Conservation (phyloP, 2,888 invertebrate genomes). For the Resseliella maxima region DNA sequence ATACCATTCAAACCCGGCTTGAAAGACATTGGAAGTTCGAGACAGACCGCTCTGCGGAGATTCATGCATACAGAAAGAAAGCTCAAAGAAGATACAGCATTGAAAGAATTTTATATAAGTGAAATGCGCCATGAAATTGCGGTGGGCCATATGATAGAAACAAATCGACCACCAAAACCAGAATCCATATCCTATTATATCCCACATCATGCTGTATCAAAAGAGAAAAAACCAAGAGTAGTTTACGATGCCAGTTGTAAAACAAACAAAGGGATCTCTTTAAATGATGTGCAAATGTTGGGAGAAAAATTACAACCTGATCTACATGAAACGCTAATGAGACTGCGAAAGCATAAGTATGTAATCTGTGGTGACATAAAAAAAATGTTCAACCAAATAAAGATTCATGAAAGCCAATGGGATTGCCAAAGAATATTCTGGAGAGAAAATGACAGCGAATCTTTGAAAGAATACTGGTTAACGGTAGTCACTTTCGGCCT, state of each 20-base stretch:
- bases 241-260: background rate
- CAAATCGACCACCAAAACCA: no score
- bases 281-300: background rate
- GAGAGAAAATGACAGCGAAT: background rate
- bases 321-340: constrained; percentile 39
- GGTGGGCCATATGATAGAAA: no score
- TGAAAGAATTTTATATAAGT: no score
- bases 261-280: background rate
- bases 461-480: background rate
- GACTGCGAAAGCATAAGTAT: constrained; percentile 56
- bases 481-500: constrained; percentile 56
- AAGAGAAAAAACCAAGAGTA: constrained; percentile 56
- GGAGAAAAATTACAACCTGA: constrained; percentile 56
- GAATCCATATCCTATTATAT: background rate
- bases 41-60: no score
- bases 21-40: no score
- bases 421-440: constrained; percentile 56
- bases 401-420: constrained; percentile 57
- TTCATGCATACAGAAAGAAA: no score
- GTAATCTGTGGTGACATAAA: constrained; percentile 60
- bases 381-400: constrained; percentile 59
- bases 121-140: no score
- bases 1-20: no score
- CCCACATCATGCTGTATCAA: constrained; percentile 54
- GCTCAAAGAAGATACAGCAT: no score